These are phyloP conservation scores for Rhynchonycteris naso DNA, from an alignment of 2,797 vertebrate species.

Conservation along the genomic window DNA sequence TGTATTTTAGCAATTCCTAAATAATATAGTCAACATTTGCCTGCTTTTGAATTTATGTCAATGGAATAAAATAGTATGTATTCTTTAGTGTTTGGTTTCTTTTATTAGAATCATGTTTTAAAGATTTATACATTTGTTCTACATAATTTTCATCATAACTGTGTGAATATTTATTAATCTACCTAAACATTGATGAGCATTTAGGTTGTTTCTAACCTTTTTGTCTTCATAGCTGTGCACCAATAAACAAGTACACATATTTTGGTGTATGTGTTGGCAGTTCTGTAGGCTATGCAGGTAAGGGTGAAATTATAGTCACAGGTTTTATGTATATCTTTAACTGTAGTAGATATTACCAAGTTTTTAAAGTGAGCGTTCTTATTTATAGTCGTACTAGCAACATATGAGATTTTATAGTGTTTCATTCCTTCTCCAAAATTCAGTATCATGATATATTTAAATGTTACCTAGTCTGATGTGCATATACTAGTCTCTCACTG, in stretches of 20 bases:
- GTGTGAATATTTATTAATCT: background rate
- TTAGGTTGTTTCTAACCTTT: background rate
- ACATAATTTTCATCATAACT: background rate
- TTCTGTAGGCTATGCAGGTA: background rate
- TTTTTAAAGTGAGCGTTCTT: background rate
- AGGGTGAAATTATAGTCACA: background rate
- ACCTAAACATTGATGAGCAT: background rate
- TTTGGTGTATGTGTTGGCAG: background rate
- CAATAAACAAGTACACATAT: background rate
- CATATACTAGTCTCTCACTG: background rate
- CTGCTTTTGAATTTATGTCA: background rate
- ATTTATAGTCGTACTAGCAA: background rate
- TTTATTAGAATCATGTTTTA: background rate
- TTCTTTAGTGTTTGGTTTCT: background rate
- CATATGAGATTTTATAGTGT: background rate
- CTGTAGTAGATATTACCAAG: background rate
- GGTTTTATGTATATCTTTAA: background rate
- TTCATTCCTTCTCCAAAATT: background rate
- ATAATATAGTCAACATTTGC: background rate
- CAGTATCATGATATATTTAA: background rate
- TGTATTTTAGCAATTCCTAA: background rate
- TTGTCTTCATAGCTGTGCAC: background rate
- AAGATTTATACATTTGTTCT: background rate
- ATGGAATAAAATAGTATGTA: background rate
- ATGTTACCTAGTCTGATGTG: background rate